phyloP scores from a whole-genome alignment of 2,113 vertebrate species.

The Rhynchomys soricoides region DNA sequence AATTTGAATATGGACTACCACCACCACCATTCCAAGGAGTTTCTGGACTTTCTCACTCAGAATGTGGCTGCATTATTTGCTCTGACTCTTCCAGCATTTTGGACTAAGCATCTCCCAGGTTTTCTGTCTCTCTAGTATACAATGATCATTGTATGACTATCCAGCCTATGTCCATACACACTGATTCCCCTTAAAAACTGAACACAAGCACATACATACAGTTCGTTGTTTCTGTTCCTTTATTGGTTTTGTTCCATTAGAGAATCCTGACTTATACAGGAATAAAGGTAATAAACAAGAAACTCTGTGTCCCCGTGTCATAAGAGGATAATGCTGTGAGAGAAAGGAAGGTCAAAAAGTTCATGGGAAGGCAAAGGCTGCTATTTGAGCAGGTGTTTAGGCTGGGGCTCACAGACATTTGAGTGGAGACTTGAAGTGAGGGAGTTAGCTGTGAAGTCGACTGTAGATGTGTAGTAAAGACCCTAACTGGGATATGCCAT shows the following conservation, averaged over 20 bases:
- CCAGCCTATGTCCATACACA: neutral
- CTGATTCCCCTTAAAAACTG: neutral
- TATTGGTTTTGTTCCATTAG: neutral
- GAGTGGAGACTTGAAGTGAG: neutral
- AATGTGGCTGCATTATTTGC: neutral
- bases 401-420: neutral
- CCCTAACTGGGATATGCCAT: fast-evolving
- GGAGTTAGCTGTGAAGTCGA: neutral
- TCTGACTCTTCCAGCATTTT: neutral
- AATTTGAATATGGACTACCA: neutral
- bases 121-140: neutral
- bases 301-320: neutral
- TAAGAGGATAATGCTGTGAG: neutral
- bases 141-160: neutral
- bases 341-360: neutral
- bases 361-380: neutral
- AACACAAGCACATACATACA: neutral
- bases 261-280: neutral
- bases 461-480: neutral
- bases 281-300: neutral
- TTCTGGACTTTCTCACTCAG: neutral
- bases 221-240: neutral
- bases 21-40: neutral
- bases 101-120: neutral
- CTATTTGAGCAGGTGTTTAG: neutral